Evolutionary conservation across 2,113 vertebrate species (phyloP).

Genomic region (Dendropsophus ebraccatus): DNA sequence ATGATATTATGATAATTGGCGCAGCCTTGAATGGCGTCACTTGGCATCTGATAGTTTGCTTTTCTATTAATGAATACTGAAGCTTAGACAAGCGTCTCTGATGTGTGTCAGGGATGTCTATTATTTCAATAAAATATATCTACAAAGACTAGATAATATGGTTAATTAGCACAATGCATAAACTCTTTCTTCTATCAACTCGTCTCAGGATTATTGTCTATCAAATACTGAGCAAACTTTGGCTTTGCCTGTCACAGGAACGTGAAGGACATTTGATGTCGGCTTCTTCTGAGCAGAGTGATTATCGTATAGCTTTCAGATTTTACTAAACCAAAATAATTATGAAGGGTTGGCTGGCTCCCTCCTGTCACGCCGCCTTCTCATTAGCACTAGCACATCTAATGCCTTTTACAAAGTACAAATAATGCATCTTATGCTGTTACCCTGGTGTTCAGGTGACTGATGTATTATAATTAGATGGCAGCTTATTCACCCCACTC

Average conservation of each 20-base stretch:
- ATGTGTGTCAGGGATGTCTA: neutral
- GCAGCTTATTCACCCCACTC: too few relatives aligned
- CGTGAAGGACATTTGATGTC: neutral
- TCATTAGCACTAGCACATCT: neutral
- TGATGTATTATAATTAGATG: too few relatives aligned
- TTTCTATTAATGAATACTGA: conserved; percentile 3
- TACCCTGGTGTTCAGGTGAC: neutral
- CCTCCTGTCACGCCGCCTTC: neutral
- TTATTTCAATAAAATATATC: neutral
- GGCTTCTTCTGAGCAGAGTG: neutral
- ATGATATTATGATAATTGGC: neutral
- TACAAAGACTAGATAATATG: neutral
- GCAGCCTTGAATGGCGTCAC: neutral
- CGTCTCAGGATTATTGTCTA: conserved; percentile 27
- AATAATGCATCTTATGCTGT: neutral
- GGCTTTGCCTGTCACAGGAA: conserved; percentile 12
- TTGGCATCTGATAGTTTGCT: conserved; percentile 8
- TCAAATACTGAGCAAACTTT: neutral
- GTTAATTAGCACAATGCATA: conserved; percentile 9
- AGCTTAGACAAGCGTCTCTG: neutral
- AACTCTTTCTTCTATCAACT: conserved; percentile 1
- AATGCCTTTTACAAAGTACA: neutral
- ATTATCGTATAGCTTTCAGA: neutral
- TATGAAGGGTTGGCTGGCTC: neutral
- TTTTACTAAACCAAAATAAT: conserved; percentile 15